Percentiles rank a stretch among this genome's conserved stretches.
Evolutionary conservation across 2,113 vertebrate genomes (phyloP).

Genomic region (Ochotona curzoniae): DNA sequence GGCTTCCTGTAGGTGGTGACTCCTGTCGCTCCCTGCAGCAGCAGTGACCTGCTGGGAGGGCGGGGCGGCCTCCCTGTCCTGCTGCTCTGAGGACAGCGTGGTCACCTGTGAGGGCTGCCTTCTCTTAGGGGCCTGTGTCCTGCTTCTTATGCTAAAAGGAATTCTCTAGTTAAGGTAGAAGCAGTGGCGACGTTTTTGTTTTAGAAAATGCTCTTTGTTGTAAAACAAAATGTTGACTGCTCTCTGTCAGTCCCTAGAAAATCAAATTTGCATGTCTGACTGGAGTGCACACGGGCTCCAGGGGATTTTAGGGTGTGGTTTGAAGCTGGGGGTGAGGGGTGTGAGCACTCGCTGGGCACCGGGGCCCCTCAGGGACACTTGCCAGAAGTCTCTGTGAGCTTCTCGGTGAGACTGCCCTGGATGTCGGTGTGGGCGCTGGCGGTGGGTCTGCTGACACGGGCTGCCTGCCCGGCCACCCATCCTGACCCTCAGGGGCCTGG

Average conservation of each 20-base stretch:
- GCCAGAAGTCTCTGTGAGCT: neutral
- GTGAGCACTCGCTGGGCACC: fast-evolving
- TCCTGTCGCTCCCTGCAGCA: neutral
- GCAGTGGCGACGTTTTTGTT: neutral
- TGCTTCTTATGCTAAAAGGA: neutral
- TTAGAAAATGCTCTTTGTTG: neutral
- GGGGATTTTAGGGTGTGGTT: too few relatives aligned
- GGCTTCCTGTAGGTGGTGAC: fast-evolving
- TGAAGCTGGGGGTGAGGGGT: neutral
- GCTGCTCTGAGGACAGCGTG: neutral
- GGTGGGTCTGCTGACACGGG: neutral
- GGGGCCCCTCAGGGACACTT: neutral
- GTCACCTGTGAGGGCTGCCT: neutral
- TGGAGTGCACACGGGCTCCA: neutral
- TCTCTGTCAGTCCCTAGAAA: neutral
- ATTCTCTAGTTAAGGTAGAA: neutral
- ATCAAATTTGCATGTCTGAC: neutral
- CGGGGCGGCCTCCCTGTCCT: neutral
- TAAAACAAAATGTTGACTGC: neutral
- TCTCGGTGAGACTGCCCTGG: neutral
- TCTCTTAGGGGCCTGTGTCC: neutral
- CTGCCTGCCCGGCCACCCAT: fast-evolving
- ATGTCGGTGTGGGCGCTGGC: fast-evolving
- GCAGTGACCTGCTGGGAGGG: neutral
- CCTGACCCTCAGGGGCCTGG: neutral